Base-by-base conservation (phyloP, 2,888 invertebrate genomes). In the Melanchra persicariae region DNA sequence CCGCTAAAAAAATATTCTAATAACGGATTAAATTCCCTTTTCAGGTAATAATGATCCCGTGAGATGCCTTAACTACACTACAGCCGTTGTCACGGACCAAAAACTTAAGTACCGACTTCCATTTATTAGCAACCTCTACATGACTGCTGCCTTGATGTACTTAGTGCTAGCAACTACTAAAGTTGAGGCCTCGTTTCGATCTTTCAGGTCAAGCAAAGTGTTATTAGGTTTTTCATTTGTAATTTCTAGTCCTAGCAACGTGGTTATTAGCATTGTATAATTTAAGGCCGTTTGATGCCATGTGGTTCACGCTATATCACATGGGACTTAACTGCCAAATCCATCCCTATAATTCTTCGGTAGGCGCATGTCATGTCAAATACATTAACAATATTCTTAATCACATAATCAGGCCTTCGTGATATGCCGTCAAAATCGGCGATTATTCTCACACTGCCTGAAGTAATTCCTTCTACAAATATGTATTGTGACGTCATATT, bases 391-490 rank as follows among this genome's bases (percentile, higher is more conserved):
- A 52, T 30, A 45, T 67, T 57, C 19, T 8, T 77, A 74, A 79
- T 74, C 73, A 71, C 26, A 26, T 77, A 66, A 70, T 77, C 59
- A 63, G 24, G 34, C 67, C 65, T 74, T 79, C 87, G 85, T 86
- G 87, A 82, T 74, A 30, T 68, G n/a, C 51, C 70, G 57, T 62
- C 64, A 60, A 75, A 73, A 62, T 65, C 62, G 37, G 70, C 70
- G 86, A 87, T 86, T 87, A 85, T 76, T 79, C 77, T 79, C 74
- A 75, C 79, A 66, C 69, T 64, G 76, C 57, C 62, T 47, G 47
- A 68, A 77, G 74, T 70, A 82, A 85, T 85, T 83, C 83, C 81
- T 82, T 79, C 61, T 47, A 77, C 77, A 85, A 87, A 82, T 77
- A 79, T 76, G 45, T 62, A 43, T 15, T 34, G 34, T 74, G 76